A percentile compares a stretch with the other conserved stretches of the same genome.
phyloP scores from a whole-genome alignment of 2,888 invertebrate genomes.

The Eilema griseolum region DNA sequence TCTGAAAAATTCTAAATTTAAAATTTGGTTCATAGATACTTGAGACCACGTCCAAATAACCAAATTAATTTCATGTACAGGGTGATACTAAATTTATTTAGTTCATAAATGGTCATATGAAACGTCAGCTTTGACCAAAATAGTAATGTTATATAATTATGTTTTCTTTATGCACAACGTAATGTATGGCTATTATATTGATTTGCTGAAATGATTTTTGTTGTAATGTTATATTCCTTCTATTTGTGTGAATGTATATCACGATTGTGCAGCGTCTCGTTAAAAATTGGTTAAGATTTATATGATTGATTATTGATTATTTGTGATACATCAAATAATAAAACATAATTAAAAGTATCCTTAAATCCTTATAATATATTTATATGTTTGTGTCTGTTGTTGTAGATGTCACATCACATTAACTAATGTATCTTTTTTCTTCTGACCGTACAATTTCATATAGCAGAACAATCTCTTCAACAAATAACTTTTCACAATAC shows the following conservation, averaged over 20 bases:
- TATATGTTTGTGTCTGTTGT: no score
- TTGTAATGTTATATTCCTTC: background rate
- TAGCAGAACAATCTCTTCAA: no score
- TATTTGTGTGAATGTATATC: background rate
- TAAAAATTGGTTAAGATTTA: background rate
- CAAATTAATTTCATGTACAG: slow-evolving; percentile 52
- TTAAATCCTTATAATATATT: no score
- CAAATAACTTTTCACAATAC: no score
- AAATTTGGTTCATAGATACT: background rate
- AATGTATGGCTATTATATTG: background rate
- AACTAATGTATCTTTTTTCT: no score
- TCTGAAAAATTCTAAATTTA: slow-evolving; percentile 1
- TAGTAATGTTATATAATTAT: background rate
- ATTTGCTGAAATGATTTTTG: background rate
- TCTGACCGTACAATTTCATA: no score
- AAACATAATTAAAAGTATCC: no score
- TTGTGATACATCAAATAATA: background rate
- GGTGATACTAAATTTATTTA: slow-evolving; percentile 51
- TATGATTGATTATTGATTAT: background rate
- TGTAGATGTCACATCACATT: no score
- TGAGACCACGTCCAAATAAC: slow-evolving; percentile 23
- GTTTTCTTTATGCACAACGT: background rate
- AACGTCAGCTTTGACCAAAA: slow-evolving; percentile 44
- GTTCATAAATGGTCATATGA: slow-evolving; percentile 32
- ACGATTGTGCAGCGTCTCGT: background rate